Evolutionary conservation across 2,113 vertebrate species (phyloP), one percentile per base, ranked within the genome.

Genomic region (Rhinoderma darwinii): DNA sequence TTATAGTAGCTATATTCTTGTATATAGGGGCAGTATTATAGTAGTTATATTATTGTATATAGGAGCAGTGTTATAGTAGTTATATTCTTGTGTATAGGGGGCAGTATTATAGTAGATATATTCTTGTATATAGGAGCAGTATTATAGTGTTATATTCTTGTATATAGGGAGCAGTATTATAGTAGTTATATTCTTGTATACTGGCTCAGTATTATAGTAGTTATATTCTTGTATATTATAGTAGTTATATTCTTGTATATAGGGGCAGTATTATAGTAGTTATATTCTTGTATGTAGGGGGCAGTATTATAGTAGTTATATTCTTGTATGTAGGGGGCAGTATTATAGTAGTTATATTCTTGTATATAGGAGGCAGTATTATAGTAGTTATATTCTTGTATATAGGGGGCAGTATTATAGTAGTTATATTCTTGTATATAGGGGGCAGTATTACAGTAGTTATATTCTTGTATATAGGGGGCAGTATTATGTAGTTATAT

Each of bases 341-440:
- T 59, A 66, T 66, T 66, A 66, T 66, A 66, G 30, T 32, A 66
- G 63, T 35, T 66, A 66, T 66, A 66, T 66, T 66, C 63, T 35
- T 66, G 63, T 35, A 66, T 3, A 66, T 66, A 66, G 63, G 63
- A 17, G 59, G 14, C 27, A 66, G 61, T 32, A 66, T 66, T 66
- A 66, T 61, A 61, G n/a, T 61, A 61, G 56, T 61, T 61, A 61
- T 61, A 59, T 59, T 59, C 54, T 25, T 50, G n/a, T n/a, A n/a
- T n/a, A n/a, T n/a, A n/a, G n/a, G n/a, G n/a, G n/a, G n/a, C 54
- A 56, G 54, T 22, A 56, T 56, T 56, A 56, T 56, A 56, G 54
- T 25, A 56, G 54, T 5, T n/a, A n/a, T n/a, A n/a, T n/a, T n/a
- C 54, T 59, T 59, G 54, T 59, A 59, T 7, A 59, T 59, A 59